A percentile compares a stretch with the other conserved stretches of the same genome.
Evolutionary conservation across 2,797 vertebrate genomes (phyloP).

Genomic region (Tapera naevia): DNA sequence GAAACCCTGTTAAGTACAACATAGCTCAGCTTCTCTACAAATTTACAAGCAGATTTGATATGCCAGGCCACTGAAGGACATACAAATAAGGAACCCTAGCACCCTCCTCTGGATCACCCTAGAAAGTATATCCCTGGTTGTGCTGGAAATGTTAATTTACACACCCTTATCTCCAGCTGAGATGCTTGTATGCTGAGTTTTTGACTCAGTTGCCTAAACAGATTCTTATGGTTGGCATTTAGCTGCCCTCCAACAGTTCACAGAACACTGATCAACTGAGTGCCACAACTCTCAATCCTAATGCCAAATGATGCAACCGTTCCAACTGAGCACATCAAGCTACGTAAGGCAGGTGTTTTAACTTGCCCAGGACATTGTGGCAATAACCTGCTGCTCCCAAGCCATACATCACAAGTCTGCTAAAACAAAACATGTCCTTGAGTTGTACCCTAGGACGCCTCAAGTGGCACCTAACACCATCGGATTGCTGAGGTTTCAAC

Average conservation of each 20-base stretch:
- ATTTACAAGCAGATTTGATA: neutral
- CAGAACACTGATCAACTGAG: neutral
- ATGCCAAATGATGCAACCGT: rapidly evolving
- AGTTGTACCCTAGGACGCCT: neutral
- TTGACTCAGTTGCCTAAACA: neutral
- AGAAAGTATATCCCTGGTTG: neutral
- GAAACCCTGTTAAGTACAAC: neutral
- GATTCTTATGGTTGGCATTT: neutral
- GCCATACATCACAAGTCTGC: neutral
- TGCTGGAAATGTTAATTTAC: neutral
- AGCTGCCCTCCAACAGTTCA: neutral
- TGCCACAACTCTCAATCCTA: neutral
- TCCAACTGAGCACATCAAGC: neutral
- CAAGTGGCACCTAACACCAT: neutral
- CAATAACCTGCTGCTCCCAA: neutral
- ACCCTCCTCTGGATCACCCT: neutral
- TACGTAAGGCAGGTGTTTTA: neutral
- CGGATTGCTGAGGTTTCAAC: neutral
- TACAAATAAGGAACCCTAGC: neutral
- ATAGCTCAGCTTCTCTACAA: neutral
- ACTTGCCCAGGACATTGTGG: neutral
- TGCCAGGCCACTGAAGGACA: neutral
- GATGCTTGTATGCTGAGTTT: neutral
- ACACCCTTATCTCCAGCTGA: neutral
- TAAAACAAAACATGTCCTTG: neutral